phyloP scores from a whole-genome alignment of 2,113 vertebrate species.

The Sarotherodon lohbergeri region DNA sequence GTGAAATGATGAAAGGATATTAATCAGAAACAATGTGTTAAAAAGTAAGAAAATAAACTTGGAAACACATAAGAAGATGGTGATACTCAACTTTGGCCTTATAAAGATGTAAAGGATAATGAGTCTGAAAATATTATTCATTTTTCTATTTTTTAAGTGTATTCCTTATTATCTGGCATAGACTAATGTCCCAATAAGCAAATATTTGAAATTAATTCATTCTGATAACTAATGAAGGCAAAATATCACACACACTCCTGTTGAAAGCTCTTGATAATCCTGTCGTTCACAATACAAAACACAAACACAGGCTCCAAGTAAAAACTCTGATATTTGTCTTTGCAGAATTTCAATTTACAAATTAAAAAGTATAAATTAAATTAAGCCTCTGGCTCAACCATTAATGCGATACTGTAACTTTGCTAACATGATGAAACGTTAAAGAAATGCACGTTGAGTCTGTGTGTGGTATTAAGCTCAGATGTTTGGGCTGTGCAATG shows the following conservation, averaged over 20 bases:
- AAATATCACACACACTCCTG: background rate
- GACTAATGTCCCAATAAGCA: background rate
- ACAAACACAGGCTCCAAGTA: background rate
- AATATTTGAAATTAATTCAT: background rate
- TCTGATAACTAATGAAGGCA: background rate
- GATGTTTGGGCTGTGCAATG: background rate
- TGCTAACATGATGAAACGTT: background rate
- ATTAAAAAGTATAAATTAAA: background rate
- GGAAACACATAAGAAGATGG: background rate
- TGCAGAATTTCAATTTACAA: background rate
- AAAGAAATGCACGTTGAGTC: background rate
- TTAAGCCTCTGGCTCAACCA: background rate
- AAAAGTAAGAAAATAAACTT: background rate
- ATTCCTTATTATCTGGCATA: background rate
- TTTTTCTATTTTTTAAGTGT: background rate
- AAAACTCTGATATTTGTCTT: background rate
- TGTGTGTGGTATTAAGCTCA: background rate
- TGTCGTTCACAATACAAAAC: background rate
- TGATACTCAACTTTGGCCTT: background rate
- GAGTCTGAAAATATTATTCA: background rate
- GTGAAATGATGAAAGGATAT: background rate
- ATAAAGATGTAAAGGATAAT: background rate
- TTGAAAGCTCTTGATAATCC: background rate
- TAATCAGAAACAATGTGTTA: background rate
- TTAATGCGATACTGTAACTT: background rate